Conservation (phyloP, 2,797 vertebrate genomes). For the Pseudochirops cupreus region DNA sequence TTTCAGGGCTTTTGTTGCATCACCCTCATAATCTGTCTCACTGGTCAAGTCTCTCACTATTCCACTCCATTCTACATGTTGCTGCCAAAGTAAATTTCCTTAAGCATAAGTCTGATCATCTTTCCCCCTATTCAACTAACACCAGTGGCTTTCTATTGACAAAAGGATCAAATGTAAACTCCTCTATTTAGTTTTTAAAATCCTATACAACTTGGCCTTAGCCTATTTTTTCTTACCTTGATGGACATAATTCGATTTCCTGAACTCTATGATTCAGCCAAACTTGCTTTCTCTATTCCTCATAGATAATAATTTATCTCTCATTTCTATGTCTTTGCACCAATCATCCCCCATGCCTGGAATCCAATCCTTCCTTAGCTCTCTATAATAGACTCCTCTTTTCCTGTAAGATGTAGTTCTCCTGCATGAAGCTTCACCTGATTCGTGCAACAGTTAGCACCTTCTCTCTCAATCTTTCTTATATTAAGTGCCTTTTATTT, state of each 20-base stretch:
- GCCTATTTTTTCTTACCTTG: not conserved
- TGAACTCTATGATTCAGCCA: not conserved
- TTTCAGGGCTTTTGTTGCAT: not conserved
- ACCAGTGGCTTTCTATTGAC: not conserved
- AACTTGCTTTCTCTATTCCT: not conserved
- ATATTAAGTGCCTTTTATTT: not conserved
- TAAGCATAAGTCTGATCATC: not conserved
- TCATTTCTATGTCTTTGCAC: not conserved
- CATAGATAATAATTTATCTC: not conserved
- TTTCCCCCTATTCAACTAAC: not conserved
- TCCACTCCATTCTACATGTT: not conserved
- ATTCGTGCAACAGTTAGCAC: not conserved
- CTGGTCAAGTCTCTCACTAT: not conserved
- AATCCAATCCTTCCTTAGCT: not conserved
- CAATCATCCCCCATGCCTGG: not conserved
- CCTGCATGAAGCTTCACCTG: not conserved
- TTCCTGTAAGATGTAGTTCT: not conserved
- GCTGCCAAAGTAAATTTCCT: not conserved
- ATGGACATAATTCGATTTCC: not conserved
- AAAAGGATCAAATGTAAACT: not conserved
- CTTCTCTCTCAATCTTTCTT: not conserved
- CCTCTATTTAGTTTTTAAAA: not conserved
- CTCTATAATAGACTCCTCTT: not conserved
- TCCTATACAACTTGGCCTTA: not conserved
- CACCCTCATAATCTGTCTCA: not conserved